A percentile compares a stretch with the other conserved stretches of the same genome.
Conservation (phyloP, 2,888 invertebrate species). For the Ceraclea dissimilis region DNA sequence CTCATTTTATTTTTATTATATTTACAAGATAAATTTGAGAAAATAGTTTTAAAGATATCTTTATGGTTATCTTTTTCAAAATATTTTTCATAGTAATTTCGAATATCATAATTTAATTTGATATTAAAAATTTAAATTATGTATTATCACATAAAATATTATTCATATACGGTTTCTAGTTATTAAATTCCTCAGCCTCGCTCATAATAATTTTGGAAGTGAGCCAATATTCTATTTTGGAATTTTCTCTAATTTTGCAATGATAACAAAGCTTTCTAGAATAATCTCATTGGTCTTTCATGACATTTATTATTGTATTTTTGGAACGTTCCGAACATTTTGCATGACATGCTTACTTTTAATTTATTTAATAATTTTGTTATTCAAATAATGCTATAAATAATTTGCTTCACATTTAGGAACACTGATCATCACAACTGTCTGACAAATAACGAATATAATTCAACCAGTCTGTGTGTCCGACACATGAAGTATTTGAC, state of each 20-base stretch:
- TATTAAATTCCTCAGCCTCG: conserved; percentile 22
- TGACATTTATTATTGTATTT: neutral
- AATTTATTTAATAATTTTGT: neutral
- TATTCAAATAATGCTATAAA: neutral
- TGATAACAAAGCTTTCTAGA: neutral
- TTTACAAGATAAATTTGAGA: too few relatives aligned
- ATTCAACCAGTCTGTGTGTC: too few relatives aligned
- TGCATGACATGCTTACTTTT: neutral
- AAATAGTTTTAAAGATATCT: too few relatives aligned
- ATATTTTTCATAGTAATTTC: too few relatives aligned
- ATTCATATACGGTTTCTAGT: conserved; percentile 1
- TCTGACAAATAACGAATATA: too few relatives aligned
- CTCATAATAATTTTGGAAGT: neutral
- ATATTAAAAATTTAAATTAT: too few relatives aligned
- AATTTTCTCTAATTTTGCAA: neutral
- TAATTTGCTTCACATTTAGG: neutral
- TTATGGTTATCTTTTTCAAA: too few relatives aligned
- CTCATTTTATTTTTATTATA: too few relatives aligned
- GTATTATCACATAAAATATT: too few relatives aligned
- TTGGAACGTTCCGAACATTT: neutral
- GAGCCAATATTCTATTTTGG: neutral
- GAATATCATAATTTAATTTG: too few relatives aligned
- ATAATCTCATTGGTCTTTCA: too few relatives aligned
- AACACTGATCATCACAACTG: neutral
- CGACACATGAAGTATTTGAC: too few relatives aligned